phyloP scores from a whole-genome alignment of 2,797 vertebrate species.

The Bradypodion pumilum region DNA sequence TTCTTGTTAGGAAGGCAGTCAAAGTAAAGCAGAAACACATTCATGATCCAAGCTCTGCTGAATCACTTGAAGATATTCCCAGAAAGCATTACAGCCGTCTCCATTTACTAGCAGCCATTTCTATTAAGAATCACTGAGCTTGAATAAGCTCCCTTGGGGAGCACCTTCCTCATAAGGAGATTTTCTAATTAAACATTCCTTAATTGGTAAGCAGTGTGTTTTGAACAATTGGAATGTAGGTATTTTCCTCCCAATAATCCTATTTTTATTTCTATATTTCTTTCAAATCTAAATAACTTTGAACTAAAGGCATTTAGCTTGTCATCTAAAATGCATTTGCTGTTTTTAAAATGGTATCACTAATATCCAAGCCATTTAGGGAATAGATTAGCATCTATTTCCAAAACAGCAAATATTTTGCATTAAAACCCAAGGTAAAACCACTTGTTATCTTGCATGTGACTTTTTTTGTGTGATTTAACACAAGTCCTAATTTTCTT shows the following conservation, averaged over 20 bases:
- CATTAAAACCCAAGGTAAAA: neutral
- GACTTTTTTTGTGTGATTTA: neutral
- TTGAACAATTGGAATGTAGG: slow-evolving; percentile 1
- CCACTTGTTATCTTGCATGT: neutral
- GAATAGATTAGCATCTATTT: neutral
- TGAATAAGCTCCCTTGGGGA: slow-evolving; percentile 8
- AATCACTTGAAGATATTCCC: slow-evolving; percentile 9
- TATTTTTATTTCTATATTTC: slow-evolving; percentile 6
- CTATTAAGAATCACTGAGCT: slow-evolving; percentile 16
- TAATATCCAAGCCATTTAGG: slow-evolving; percentile 3
- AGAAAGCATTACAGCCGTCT: neutral
- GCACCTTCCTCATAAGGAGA: slow-evolving; percentile 6
- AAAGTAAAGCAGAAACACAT: slow-evolving; percentile 2
- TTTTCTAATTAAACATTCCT: slow-evolving; percentile 29
- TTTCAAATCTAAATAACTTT: neutral
- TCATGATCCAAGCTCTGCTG: neutral
- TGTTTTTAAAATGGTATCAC: neutral
- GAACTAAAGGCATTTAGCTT: neutral
- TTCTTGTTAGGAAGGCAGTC: neutral
- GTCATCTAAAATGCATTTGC: slow-evolving; percentile 14
- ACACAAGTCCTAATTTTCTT: neutral
- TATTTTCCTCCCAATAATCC: neutral
- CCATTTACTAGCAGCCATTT: slow-evolving; percentile 16
- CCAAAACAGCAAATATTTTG: neutral
- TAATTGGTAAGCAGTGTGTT: slow-evolving; percentile 7